Evolutionary conservation across 2,888 invertebrate species (phyloP).

Genomic region (Pseudeuparius sepicola): DNA sequence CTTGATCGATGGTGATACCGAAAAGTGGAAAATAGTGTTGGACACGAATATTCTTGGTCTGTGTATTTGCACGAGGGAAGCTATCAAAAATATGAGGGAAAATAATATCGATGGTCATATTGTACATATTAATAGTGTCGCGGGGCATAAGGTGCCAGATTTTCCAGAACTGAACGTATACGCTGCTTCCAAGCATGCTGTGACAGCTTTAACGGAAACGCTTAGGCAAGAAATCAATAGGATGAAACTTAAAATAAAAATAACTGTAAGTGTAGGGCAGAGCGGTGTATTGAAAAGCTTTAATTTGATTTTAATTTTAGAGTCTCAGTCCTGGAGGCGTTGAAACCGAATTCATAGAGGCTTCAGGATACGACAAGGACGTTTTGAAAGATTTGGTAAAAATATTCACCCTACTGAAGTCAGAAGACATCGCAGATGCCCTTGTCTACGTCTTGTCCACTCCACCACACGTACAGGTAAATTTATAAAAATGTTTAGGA

Average conservation of each 20-base stretch:
- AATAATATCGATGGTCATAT: slow-evolving; percentile 26
- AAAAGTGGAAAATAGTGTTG: slow-evolving; percentile 19
- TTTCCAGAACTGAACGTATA: slow-evolving; percentile 19
- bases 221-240: slow-evolving; percentile 19
- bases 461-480: slow-evolving; percentile 22
- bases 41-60: slow-evolving; percentile 23
- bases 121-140: slow-evolving; percentile 26
- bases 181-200: slow-evolving; percentile 21
- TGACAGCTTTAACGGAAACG: slow-evolving; percentile 22
- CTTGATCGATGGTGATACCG: slow-evolving; percentile 19
- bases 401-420: slow-evolving; percentile 14
- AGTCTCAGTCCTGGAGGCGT: slow-evolving; percentile 28
- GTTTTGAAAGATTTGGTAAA: slow-evolving; percentile 10
- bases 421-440: slow-evolving; percentile 22
- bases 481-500: background rate
- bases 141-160: slow-evolving; percentile 22
- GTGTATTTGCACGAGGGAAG: slow-evolving; percentile 25
- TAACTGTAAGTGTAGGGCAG: slow-evolving; percentile 18
- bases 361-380: slow-evolving; percentile 18
- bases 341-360: slow-evolving; percentile 22
- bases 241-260: slow-evolving; percentile 17
- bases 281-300: background rate
- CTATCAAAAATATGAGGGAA: slow-evolving; percentile 24
- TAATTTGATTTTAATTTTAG: slow-evolving; percentile 21
- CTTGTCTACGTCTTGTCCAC: slow-evolving; percentile 20